phyloP scores from a whole-genome alignment of 2,888 invertebrate species.

The Scaptomyza polygonia region DNA sequence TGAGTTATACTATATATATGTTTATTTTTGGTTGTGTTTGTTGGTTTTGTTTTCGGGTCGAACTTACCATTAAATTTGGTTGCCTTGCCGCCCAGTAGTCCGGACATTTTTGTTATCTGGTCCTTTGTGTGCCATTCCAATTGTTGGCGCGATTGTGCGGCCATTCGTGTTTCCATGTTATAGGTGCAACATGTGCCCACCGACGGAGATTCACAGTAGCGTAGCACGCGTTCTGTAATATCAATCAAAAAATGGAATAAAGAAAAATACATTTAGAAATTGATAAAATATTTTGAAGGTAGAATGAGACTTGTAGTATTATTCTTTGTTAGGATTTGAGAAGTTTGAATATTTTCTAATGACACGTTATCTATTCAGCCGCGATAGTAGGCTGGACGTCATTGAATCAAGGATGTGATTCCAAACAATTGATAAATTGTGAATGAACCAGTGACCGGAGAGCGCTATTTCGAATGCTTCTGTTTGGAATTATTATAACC shows the following conservation, averaged over 20 bases:
- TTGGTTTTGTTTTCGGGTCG: neutral
- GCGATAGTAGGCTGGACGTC: no score
- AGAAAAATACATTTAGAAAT: neutral
- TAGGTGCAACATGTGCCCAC: conserved; percentile 87
- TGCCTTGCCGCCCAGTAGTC: conserved; percentile 90
- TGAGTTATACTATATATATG: no score
- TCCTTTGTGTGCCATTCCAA: conserved; percentile 91
- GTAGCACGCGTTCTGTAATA: conserved; percentile 81
- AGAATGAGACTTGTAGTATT: no score
- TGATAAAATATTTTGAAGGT: no score
- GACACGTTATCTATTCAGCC: no score
- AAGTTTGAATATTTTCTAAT: no score
- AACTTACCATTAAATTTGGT: conserved; percentile 94
- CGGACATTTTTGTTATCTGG: conserved; percentile 90
- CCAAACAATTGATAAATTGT: no score
- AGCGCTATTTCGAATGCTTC: no score
- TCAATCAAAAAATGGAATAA: neutral
- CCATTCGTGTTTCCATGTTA: conserved; percentile 88
- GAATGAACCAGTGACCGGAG: no score
- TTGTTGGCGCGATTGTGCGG: conserved; percentile 89
- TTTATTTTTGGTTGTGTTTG: conserved; percentile 30
- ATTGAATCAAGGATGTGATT: no score
- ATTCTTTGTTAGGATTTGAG: no score
- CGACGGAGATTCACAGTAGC: conserved; percentile 84
- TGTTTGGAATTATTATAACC: no score